phyloP scores from a whole-genome alignment of 2,113 vertebrate genomes.

The Sorex fumeus region DNA sequence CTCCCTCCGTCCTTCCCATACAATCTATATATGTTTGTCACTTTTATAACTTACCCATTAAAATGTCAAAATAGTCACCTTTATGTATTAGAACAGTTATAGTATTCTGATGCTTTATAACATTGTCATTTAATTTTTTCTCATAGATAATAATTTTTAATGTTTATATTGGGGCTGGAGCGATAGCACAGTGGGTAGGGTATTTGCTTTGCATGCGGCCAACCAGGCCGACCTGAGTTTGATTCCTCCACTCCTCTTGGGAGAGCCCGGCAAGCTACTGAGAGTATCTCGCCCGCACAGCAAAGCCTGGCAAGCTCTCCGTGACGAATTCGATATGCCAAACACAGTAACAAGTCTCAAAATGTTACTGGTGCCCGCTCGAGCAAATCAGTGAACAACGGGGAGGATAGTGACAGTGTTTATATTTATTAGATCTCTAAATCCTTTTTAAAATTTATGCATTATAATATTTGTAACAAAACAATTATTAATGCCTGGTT shows the following conservation, averaged over 20 bases:
- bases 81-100: conserved; percentile 3
- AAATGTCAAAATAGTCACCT: conserved; percentile 8
- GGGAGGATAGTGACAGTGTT: too few relatives aligned
- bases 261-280: too few relatives aligned
- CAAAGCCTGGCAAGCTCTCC: too few relatives aligned
- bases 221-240: too few relatives aligned
- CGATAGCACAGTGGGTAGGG: too few relatives aligned
- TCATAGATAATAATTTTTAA: neutral
- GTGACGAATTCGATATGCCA: too few relatives aligned
- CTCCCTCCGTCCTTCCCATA: neutral
- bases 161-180: conserved; percentile 46
- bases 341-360: too few relatives aligned
- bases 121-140: conserved; percentile 40
- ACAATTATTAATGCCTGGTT: neutral
- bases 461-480: neutral
- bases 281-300: too few relatives aligned
- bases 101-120: conserved; percentile 12
- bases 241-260: too few relatives aligned
- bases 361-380: too few relatives aligned
- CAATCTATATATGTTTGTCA: neutral
- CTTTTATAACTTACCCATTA: neutral
- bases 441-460: neutral
- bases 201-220: too few relatives aligned
- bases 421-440: conserved; percentile 30
- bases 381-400: too few relatives aligned